Base-by-base conservation (phyloP, 1,140 invertebrate genomes). In the Thalassaphorura encarpata region DNA sequence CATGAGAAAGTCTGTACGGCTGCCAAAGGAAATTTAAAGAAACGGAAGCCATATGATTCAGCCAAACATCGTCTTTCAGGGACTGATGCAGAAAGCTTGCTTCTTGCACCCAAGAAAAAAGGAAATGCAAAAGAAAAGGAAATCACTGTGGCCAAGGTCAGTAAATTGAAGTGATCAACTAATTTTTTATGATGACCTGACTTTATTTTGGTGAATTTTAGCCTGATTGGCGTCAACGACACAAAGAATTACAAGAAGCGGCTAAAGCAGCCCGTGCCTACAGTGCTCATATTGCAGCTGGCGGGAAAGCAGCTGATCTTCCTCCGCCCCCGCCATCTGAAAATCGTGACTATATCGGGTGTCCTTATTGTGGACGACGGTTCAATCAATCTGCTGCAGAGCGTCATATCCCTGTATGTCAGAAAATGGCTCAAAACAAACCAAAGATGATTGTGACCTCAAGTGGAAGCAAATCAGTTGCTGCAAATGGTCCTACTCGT, bases 361-460 rank as follows among this genome's bases (percentile, higher is more conserved):
- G 93, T 69, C 91, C 91, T 0, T 84, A 94, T 72, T 97, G 94
- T 70, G 75, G 76, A 13, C 77, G 94, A 16, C 84, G 83, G 66
- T 97, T 97, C 76, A 91, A 85, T 72, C 76, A 84, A 67, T 73
- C 73, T 0, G 91, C 88, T 0, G 94, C 92, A 1, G 86, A 90
- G 58, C 72, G 93, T 40, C 94, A 97, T 72, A 94, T 97, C 67
- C 92, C 93, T 15, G 88, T 89, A 72, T 97, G 94, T 74, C 81
- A 82, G 66, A 80, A 76, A 62, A 89, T 85, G 75, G 72, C 80
- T 61, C 84, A 86, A 69, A 92, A 89, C 70, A 90, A 89, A 69
- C 78, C n/a, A 56, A 58, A 54, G 15, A 18, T 40, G 42, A 16
- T 23, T 45, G 21, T 36, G 33, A 36, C 11, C 33, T 11, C 11